These are phyloP conservation scores for Trididemnum miniatum DNA, from an alignment of 23 tunicate species.

Conservation along the genomic window DNA sequence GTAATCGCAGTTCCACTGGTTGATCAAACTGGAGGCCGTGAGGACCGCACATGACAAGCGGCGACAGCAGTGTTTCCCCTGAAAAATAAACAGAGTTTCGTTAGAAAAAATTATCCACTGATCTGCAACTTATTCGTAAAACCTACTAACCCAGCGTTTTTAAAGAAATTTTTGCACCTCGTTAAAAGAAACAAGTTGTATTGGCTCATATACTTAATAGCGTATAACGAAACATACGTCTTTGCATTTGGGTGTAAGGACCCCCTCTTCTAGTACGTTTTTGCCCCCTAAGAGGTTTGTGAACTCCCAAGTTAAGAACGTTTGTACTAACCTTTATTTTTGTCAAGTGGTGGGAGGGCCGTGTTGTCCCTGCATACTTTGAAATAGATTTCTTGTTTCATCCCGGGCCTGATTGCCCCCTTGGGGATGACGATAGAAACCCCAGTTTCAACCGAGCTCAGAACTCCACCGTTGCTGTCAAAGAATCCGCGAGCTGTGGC, in stretches of 20 bases:
- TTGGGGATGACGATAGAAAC: slow-evolving; percentile 95
- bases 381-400: slow-evolving; percentile 86
- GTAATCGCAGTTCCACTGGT: slow-evolving; percentile 96
- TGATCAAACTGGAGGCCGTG: slow-evolving; percentile 98
- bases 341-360: slow-evolving; percentile 87
- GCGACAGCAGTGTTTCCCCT: slow-evolving; percentile 97
- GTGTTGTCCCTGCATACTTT: slow-evolving; percentile 97
- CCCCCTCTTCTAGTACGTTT: no score
- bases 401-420: slow-evolving; percentile 89
- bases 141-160: no score
- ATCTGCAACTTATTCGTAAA: no score
- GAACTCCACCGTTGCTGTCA: slow-evolving; percentile 93
- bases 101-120: no score
- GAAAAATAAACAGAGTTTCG: slow-evolving; percentile 14
- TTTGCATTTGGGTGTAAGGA: no score
- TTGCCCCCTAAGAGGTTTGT: no score
- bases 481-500: slow-evolving; percentile 95
- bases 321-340: slow-evolving; percentile 95
- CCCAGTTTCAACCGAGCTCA: slow-evolving; percentile 94
- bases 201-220: no score
- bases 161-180: no score
- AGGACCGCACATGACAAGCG: slow-evolving; percentile 99
- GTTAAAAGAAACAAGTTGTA: no score
- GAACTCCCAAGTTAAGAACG: no score
- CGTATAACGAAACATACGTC: no score